Conservation (phyloP, 2,888 invertebrate genomes). For the Zygogramma bicolorata region DNA sequence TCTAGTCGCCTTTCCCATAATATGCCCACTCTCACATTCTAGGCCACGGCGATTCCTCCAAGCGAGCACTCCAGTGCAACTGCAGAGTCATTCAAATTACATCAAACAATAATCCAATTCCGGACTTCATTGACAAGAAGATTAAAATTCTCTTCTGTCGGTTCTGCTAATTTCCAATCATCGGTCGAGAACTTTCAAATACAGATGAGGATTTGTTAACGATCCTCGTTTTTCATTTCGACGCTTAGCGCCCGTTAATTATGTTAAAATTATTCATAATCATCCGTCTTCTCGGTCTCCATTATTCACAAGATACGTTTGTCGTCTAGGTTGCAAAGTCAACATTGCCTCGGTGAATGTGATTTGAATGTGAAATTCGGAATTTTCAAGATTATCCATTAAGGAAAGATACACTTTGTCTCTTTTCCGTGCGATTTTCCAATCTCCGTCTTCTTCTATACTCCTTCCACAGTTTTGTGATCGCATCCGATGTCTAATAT, state of each 20-base stretch:
- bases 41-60: not conserved
- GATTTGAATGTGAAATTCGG: conserved; percentile 23
- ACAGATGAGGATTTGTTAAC: conserved; percentile 16
- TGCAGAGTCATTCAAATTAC: not conserved
- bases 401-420: not conserved
- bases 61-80: not conserved
- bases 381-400: conserved; percentile 12
- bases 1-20: not conserved
- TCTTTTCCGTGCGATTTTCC: not conserved
- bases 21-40: not conserved
- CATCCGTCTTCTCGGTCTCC: conserved; percentile 20
- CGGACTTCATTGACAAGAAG: conserved; percentile 27
- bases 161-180: conserved; percentile 35
- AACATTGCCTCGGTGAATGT: conserved; percentile 20
- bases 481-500: too few species aligned
- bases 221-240: conserved; percentile 25
- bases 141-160: conserved; percentile 35
- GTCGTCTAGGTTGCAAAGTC: conserved; percentile 16
- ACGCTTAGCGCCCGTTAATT: conserved; percentile 16
- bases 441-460: not conserved
- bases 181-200: conserved; percentile 35
- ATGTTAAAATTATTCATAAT: conserved; percentile 28
- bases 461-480: too few species aligned
- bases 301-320: conserved; percentile 21
- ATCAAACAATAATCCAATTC: conserved; percentile 32